phyloP scores from a whole-genome alignment of 1,140 invertebrate genomes.

The Sweltsa coloradensis region DNA sequence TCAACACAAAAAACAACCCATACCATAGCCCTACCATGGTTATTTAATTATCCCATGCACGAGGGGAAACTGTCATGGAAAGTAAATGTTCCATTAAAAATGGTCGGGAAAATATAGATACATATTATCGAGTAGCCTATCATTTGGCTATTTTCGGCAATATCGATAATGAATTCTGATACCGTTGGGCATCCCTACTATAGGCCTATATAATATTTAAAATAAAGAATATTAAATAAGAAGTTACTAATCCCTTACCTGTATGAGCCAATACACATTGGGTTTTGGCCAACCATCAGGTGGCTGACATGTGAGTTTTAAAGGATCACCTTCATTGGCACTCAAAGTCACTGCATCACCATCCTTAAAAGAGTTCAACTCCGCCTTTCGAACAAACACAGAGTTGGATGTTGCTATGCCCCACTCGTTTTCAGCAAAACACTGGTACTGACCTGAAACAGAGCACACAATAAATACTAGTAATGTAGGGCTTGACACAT shows the following conservation, averaged over 20 bases:
- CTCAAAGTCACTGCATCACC: conserved; percentile 43
- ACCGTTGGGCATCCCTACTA: too few relatives aligned
- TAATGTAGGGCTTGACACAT: background rate
- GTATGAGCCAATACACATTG: conserved; percentile 84
- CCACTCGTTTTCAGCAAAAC: conserved; percentile 90
- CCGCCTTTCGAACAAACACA: conserved; percentile 88
- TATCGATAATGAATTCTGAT: too few relatives aligned
- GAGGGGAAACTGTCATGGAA: too few relatives aligned
- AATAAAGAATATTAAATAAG: background rate
- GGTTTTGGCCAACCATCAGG: conserved; percentile 92
- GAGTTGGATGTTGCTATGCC: conserved; percentile 89
- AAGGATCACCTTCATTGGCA: conserved; percentile 77
- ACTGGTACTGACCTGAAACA: conserved; percentile 79
- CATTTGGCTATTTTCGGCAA: too few relatives aligned
- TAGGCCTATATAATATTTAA: too few relatives aligned
- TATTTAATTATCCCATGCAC: too few relatives aligned
- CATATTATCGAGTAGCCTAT: too few relatives aligned
- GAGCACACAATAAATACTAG: conserved; percentile 9
- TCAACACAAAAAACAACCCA: too few relatives aligned
- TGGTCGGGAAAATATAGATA: too few relatives aligned
- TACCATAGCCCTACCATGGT: too few relatives aligned
- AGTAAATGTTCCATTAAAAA: too few relatives aligned
- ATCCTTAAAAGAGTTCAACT: conserved; percentile 84
- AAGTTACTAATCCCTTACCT: conserved; percentile 28
- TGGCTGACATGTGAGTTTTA: conserved; percentile 74